Evolutionary conservation across 2,888 invertebrate genomes (phyloP).

Genomic region (Nomada fabriciana): DNA sequence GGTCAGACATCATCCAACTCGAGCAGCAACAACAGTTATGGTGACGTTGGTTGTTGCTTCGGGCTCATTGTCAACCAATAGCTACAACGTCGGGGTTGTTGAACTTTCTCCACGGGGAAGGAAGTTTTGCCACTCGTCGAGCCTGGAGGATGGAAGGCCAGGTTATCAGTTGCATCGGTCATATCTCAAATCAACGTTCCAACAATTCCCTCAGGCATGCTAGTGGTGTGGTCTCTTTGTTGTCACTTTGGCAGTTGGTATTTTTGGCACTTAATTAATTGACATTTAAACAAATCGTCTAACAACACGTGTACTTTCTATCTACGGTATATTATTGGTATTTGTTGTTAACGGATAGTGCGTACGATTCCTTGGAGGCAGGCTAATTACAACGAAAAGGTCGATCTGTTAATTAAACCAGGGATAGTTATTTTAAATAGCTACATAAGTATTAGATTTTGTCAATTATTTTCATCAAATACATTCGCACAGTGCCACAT

Average conservation of each 20-base stretch:
- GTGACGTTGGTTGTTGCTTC: slow-evolving; percentile 54
- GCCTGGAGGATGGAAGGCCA: slow-evolving; percentile 42
- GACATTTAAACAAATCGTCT: too few species aligned
- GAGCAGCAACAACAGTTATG: slow-evolving; percentile 42
- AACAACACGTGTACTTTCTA: too few species aligned
- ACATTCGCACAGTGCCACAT: too few species aligned
- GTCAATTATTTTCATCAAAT: too few species aligned
- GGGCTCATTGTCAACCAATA: slow-evolving; percentile 66
- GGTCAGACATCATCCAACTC: slow-evolving; percentile 65
- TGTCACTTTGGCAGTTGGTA: slow-evolving; percentile 14
- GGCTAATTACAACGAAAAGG: too few species aligned
- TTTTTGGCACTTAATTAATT: neutral
- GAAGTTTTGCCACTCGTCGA: slow-evolving; percentile 60
- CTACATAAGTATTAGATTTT: too few species aligned
- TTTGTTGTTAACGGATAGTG: too few species aligned
- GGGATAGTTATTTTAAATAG: too few species aligned
- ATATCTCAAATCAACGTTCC: slow-evolving; percentile 57
- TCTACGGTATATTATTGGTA: too few species aligned
- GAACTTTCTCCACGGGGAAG: slow-evolving; percentile 67
- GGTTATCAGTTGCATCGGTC: slow-evolving; percentile 53
- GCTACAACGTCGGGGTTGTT: slow-evolving; percentile 40
- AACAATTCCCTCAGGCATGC: slow-evolving; percentile 25
- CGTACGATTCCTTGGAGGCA: too few species aligned
- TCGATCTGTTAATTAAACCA: too few species aligned
- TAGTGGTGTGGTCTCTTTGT: slow-evolving; percentile 20